A percentile compares a stretch with the other conserved stretches of the same genome.
phyloP scores from a whole-genome alignment of 1,140 invertebrate genomes.

The Drosophila suzukii region DNA sequence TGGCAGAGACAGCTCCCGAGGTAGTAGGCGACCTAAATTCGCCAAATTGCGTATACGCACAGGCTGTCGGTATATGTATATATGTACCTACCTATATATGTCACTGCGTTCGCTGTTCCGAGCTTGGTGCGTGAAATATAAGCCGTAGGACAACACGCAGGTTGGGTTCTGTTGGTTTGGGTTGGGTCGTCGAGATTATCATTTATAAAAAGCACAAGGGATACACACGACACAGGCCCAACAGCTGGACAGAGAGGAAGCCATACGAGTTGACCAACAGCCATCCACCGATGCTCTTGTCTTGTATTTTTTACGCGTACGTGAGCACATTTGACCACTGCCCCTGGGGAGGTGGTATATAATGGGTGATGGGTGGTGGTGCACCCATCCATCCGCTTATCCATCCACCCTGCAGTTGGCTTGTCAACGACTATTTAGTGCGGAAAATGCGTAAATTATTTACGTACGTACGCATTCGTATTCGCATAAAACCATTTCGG shows the following conservation, averaged over 20 bases:
- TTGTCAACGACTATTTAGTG: conserved; percentile 75
- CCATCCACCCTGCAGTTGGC: conserved; percentile 21
- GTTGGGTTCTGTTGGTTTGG: neutral
- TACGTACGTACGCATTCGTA: conserved; percentile 30
- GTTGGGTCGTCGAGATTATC: conserved; percentile 50
- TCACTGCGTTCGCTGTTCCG: conserved; percentile 4
- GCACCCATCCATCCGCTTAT: neutral
- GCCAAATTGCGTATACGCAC: conserved; percentile 68
- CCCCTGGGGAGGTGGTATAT: neutral
- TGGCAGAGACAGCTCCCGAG: conserved; percentile 1
- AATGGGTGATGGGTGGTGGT: neutral
- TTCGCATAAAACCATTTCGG: conserved; percentile 48
- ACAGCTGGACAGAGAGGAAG: conserved; percentile 32
- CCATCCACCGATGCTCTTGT: conserved; percentile 27
- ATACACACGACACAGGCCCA: conserved; percentile 23
- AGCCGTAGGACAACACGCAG: conserved; percentile 33
- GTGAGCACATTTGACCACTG: conserved; percentile 63
- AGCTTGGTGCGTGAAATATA: conserved; percentile 52
- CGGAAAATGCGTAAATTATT: conserved; percentile 78
- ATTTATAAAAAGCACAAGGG: conserved; percentile 72
- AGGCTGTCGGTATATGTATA: conserved; percentile 12
- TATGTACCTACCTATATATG: conserved; percentile 29
- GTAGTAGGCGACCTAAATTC: conserved; percentile 49
- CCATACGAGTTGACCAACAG: conserved; percentile 43
- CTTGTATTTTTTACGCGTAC: conserved; percentile 67